Percentiles rank a stretch among this genome's conserved stretches.
Evolutionary conservation across 2,113 vertebrate genomes (phyloP).

Genomic region (Ancistrus triradiatus): DNA sequence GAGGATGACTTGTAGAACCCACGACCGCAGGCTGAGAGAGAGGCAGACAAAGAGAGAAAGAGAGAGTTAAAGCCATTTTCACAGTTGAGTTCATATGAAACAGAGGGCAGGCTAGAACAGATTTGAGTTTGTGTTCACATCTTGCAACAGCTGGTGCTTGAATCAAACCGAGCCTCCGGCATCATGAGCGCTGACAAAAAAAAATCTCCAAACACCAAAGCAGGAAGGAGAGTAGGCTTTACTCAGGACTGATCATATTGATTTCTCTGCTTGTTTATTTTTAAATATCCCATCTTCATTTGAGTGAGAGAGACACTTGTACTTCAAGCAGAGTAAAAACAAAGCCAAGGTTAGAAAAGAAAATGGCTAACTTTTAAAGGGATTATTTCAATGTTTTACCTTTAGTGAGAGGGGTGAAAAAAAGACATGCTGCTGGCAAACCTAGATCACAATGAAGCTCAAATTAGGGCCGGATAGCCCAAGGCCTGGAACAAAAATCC

Average conservation of each 20-base stretch:
- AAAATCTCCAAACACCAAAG: background rate
- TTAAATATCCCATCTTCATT: constrained; percentile 13
- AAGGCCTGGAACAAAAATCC: constrained; percentile 20
- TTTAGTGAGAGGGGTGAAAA: constrained; percentile 25
- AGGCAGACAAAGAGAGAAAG: background rate
- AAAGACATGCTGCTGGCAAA: constrained; percentile 32
- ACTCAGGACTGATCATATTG: constrained; percentile 17
- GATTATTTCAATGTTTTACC: constrained; percentile 47
- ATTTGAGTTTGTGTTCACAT: constrained; percentile 35
- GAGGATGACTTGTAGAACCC: constrained; percentile 98
- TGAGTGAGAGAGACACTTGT: constrained; percentile 6
- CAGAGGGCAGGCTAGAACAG: constrained; percentile 52
- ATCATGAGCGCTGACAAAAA: constrained; percentile 34
- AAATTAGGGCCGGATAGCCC: constrained; percentile 45
- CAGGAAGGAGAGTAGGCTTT: constrained; percentile 21
- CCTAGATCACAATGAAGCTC: constrained; percentile 44
- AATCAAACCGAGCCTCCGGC: constrained; percentile 41
- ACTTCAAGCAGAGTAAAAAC: constrained; percentile 15
- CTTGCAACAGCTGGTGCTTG: constrained; percentile 40
- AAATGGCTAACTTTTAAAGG: constrained; percentile 42
- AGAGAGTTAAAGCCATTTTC: constrained; percentile 32
- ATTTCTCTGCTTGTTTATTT: constrained; percentile 18
- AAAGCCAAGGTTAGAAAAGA: constrained; percentile 40
- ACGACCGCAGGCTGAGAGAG: constrained; percentile 81
- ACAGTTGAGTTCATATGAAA: constrained; percentile 49